phyloP scores from a whole-genome alignment of 2,113 vertebrate genomes.

The Halichoeres trimaculatus region DNA sequence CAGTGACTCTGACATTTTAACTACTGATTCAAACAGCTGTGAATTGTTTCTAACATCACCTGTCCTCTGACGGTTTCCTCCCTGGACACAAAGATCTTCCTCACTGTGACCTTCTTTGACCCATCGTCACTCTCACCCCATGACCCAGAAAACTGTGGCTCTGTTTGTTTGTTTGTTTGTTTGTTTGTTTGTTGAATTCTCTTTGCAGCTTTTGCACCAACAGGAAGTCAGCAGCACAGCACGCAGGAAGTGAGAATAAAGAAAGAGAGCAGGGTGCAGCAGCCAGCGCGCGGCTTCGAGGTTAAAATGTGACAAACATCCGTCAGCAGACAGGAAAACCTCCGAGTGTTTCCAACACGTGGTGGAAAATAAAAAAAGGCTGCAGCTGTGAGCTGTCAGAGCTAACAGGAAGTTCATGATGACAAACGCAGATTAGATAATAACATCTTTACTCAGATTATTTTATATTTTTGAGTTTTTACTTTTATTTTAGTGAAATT shows the following conservation, averaged over 20 bases:
- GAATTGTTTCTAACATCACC: no score
- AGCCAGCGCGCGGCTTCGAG: constrained; percentile 30
- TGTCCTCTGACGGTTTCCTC: no score
- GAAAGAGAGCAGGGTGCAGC: not conserved
- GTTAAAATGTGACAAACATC: constrained; percentile 53
- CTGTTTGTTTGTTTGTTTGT: constrained; percentile 22
- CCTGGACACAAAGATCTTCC: no score
- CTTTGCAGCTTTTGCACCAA: constrained; percentile 26
- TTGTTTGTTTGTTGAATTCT: constrained; percentile 12
- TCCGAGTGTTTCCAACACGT: constrained; percentile 43
- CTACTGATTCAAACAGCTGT: no score
- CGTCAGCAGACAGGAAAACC: constrained; percentile 31
- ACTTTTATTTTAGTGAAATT: no score
- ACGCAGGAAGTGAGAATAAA: not conserved
- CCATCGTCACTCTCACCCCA: not conserved
- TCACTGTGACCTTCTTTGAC: not conserved
- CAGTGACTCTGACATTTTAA: no score
- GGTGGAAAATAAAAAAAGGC: constrained; percentile 13
- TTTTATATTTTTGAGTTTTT: no score
- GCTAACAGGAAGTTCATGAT: not conserved
- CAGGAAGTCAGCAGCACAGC: constrained; percentile 42
- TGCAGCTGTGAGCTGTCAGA: constrained; percentile 27
- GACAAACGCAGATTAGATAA: no score
- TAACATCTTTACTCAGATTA: no score
- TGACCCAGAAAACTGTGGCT: not conserved